Percentiles rank a stretch among this genome's conserved stretches.
Evolutionary conservation across 2,797 vertebrate species (phyloP).

Genomic region (Anniella stebbinsi): DNA sequence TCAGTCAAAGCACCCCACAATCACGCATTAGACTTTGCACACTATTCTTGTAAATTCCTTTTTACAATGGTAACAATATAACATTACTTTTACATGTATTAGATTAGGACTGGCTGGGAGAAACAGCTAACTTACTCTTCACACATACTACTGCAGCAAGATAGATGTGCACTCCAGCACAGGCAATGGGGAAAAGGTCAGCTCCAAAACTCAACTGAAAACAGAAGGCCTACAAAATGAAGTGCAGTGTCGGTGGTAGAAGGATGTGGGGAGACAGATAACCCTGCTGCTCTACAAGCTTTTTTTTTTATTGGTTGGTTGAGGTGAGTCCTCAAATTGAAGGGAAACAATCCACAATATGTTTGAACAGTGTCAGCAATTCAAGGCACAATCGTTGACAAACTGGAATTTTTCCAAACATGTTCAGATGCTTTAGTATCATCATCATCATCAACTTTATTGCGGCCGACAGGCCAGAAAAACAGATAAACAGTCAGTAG

Average conservation of each 20-base stretch:
- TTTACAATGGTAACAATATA: neutral
- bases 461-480: no score
- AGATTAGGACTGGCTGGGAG: neutral
- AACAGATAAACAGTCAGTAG: no score
- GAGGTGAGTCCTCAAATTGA: no score
- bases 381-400: no score
- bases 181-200: neutral
- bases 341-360: no score
- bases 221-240: neutral
- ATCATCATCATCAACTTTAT: no score
- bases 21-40: neutral
- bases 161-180: neutral
- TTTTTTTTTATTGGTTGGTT: no score
- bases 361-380: no score
- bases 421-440: no score
- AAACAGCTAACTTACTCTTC: neutral
- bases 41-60: neutral
- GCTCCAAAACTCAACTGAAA: neutral
- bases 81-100: neutral
- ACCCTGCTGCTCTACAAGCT: no score
- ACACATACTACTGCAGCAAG: neutral
- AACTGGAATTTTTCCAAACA: no score
- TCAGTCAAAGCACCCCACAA: neutral
- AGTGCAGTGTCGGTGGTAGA: neutral
- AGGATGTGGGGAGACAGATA: no score